These are phyloP conservation scores for Halictus rubicundus DNA, from an alignment of 1,140 invertebrate genomes.

Conservation along the genomic window DNA sequence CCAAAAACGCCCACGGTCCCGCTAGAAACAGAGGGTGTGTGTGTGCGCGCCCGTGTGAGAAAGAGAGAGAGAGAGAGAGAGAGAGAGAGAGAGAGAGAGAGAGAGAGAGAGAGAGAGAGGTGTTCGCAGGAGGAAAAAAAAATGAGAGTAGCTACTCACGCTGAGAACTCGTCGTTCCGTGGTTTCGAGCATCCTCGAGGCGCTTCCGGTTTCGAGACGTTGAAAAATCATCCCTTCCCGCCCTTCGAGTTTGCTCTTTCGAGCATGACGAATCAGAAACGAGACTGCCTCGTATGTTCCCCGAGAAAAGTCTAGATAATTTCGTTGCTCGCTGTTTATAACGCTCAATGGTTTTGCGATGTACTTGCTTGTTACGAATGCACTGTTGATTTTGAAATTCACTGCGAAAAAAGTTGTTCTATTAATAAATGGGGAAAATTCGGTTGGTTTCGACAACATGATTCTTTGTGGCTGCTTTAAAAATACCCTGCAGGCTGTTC, in stretches of 20 bases:
- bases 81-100: not conserved
- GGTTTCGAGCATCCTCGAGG: constrained; percentile 53
- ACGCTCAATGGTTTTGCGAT: not conserved
- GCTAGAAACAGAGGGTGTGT: no score
- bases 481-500: no score
- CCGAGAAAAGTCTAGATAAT: constrained; percentile 31
- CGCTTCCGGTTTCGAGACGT: constrained; percentile 57
- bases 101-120: not conserved
- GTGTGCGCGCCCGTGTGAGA: no score
- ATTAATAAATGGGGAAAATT: no score
- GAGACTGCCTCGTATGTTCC: constrained; percentile 8
- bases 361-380: no score
- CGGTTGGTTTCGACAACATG: no score
- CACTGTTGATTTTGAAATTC: no score
- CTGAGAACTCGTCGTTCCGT: constrained; percentile 21
- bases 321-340: not conserved
- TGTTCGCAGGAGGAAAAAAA: constrained; percentile 14
- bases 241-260: constrained; percentile 3
- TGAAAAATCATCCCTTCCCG: constrained; percentile 61
- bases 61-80: not conserved
- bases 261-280: constrained; percentile 47
- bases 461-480: no score
- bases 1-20: not conserved
- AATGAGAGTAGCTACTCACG: constrained; percentile 32
- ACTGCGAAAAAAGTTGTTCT: no score